Evolutionary conservation across 2,113 vertebrate species (phyloP).

Genomic region (Cyanocitta stelleri): DNA sequence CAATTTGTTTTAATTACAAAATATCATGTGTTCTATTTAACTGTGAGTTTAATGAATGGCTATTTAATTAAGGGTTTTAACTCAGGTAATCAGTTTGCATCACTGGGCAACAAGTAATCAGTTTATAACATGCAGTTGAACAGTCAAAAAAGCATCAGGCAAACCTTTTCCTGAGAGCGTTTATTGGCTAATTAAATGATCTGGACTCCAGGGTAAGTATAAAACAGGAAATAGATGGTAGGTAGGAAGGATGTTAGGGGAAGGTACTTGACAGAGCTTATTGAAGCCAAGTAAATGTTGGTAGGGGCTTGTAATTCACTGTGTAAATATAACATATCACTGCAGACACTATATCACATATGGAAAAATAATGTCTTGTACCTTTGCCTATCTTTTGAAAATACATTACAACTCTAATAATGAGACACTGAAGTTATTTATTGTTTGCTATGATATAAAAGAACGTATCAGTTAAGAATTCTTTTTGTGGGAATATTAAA

Average conservation of each 20-base stretch:
- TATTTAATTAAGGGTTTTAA: constrained; percentile 65
- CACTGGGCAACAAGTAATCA: constrained; percentile 40
- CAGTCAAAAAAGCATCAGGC: not conserved
- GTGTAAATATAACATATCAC: not conserved
- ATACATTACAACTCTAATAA: not conserved
- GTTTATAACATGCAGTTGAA: not conserved
- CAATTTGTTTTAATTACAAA: constrained; percentile 50
- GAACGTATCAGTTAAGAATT: not conserved
- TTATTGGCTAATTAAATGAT: not conserved
- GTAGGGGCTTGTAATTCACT: not conserved
- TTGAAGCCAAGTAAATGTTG: not conserved
- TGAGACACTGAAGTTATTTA: not conserved
- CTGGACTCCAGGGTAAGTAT: not conserved
- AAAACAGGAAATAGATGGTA: not conserved
- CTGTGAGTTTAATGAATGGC: constrained; percentile 39
- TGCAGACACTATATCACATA: not conserved
- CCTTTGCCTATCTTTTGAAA: not conserved
- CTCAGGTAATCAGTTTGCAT: constrained; percentile 55
- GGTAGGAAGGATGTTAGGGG: not conserved
- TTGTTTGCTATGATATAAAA: not conserved
- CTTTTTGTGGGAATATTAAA: not conserved
- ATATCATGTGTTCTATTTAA: constrained; percentile 7
- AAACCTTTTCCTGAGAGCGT: not conserved
- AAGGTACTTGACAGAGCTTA: not conserved
- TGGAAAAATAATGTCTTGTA: not conserved